A percentile compares a stretch with the other conserved stretches of the same genome.
phyloP scores from a whole-genome alignment of 2,797 vertebrate species.

The Chanos chanos region DNA sequence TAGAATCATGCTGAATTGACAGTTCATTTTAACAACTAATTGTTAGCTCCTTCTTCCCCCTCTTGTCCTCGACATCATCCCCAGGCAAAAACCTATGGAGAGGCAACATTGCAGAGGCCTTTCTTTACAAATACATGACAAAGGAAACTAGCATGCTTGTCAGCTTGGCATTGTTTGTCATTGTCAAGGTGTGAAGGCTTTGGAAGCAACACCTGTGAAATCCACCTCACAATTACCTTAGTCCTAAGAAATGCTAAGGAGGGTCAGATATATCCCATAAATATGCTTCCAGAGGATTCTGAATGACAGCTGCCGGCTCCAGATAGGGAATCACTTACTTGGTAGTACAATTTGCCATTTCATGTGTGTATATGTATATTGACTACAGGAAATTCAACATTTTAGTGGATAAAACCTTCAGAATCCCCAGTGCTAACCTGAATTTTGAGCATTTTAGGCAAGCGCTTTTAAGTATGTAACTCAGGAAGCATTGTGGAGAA shows the following conservation, averaged over 20 bases:
- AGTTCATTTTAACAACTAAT: neutral
- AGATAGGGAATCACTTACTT: too few species aligned
- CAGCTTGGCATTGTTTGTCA: slow-evolving; percentile 66
- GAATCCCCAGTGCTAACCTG: too few species aligned
- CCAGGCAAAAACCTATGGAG: slow-evolving; percentile 52
- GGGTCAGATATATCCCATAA: slow-evolving; percentile 60
- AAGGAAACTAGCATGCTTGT: slow-evolving; percentile 68
- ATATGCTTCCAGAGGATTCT: slow-evolving; percentile 19
- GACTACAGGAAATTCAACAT: too few species aligned
- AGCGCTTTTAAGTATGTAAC: too few species aligned
- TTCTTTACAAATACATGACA: slow-evolving; percentile 69
- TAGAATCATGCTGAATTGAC: neutral
- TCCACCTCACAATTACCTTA: slow-evolving; percentile 63
- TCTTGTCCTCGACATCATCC: slow-evolving; percentile 55
- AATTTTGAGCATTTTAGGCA: too few species aligned
- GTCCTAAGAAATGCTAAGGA: slow-evolving; percentile 63
- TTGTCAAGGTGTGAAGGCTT: slow-evolving; percentile 76
- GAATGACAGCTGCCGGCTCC: slow-evolving; percentile 1
- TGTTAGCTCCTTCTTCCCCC: slow-evolving; percentile 2
- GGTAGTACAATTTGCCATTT: too few species aligned
- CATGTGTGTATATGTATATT: too few species aligned
- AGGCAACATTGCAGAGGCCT: slow-evolving; percentile 63
- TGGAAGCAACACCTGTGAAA: slow-evolving; percentile 75
- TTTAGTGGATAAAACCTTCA: too few species aligned
- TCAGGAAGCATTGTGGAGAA: too few species aligned